phyloP scores from a whole-genome alignment of 2,888 invertebrate species.

The Cephonodes hylas region DNA sequence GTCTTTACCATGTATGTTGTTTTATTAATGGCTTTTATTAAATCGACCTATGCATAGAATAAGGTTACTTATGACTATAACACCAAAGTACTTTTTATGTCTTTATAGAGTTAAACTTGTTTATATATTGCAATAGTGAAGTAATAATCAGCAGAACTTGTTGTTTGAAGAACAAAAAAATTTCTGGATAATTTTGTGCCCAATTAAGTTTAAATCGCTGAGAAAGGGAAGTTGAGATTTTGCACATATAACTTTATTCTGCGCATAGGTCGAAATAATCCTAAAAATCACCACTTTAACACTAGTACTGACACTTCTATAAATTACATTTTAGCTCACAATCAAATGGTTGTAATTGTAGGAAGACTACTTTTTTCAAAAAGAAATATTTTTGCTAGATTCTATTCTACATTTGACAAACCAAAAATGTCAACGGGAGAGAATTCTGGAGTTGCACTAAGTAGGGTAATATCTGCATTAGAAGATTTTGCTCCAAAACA shows the following conservation, averaged over 20 bases:
- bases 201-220: no score
- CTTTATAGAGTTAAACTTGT: no score
- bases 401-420: conserved; percentile 34
- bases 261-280: no score
- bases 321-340: neutral
- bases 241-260: no score
- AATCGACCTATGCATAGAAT: no score
- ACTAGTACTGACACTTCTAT: neutral
- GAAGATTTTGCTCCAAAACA: conserved; percentile 85
- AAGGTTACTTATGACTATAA: no score
- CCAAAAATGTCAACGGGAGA: conserved; percentile 56
- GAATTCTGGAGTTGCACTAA: conserved; percentile 66
- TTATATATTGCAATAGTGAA: no score
- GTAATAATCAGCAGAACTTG: no score
- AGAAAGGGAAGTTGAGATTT: no score
- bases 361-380: conserved; percentile 39
- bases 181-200: no score
- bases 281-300: neutral
- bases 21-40: neutral
- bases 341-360: conserved; percentile 62
- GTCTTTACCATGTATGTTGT: neutral
- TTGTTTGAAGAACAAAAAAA: no score
- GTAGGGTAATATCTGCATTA: conserved; percentile 80
- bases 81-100: no score
- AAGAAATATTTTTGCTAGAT: conserved; percentile 34